Conservation (phyloP, 2,797 vertebrate species). For the Lemur catta region DNA sequence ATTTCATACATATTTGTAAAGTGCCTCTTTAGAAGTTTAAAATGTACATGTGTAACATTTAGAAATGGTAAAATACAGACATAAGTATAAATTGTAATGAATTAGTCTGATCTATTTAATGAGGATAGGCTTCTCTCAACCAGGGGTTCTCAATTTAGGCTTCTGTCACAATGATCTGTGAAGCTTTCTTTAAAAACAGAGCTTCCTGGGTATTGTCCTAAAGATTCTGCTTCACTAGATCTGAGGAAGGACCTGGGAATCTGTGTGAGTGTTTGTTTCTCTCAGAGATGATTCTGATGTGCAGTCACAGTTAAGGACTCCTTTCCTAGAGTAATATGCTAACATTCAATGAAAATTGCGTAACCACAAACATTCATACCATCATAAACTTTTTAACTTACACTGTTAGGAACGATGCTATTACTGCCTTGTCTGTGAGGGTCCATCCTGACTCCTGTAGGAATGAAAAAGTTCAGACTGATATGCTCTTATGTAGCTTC, state of each 20-base stretch:
- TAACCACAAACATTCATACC: not conserved
- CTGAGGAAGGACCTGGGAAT: not conserved
- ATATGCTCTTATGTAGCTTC: conserved; percentile 15
- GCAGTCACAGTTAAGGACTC: not conserved
- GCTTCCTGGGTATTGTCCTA: not conserved
- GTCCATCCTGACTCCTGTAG: conserved; percentile 83
- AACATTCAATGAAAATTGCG: not conserved
- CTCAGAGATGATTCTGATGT: not conserved
- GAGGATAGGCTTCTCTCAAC: not conserved
- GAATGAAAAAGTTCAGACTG: conserved; percentile 79
- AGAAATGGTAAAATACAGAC: not conserved
- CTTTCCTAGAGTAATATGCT: not conserved
- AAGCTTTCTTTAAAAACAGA: not conserved
- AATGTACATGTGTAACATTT: not conserved
- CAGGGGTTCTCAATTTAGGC: not conserved
- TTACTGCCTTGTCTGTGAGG: conserved; percentile 81
- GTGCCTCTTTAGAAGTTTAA: not conserved
- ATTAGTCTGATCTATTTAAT: not conserved
- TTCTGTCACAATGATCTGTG: not conserved
- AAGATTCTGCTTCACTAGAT: not conserved
- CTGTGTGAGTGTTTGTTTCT: not conserved
- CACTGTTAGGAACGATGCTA: conserved; percentile 81
- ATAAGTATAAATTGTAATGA: not conserved
- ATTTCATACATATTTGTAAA: not conserved
- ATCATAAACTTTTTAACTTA: conserved; percentile 77